Evolutionary conservation across 2,797 vertebrate genomes (phyloP).

Genomic region (Monodelphis domestica): DNA sequence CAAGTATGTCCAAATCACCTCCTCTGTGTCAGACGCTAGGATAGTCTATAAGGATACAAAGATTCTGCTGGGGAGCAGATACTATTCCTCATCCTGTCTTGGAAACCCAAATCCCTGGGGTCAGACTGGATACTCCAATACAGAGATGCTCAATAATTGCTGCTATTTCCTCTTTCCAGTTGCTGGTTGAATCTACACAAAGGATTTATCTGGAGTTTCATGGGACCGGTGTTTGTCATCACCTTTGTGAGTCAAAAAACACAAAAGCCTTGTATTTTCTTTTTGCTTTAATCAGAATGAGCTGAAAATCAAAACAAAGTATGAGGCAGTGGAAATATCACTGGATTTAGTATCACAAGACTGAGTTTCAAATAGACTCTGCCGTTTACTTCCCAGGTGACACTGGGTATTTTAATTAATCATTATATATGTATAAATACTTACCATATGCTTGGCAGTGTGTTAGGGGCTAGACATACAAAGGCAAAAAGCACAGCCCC

Average conservation of each 20-base stretch:
- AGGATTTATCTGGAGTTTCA: constrained; percentile 78
- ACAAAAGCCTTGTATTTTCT: background rate
- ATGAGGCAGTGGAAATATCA: background rate
- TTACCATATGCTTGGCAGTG: background rate
- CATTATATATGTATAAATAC: background rate
- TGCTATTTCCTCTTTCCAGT: constrained; percentile 58
- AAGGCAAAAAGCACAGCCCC: background rate
- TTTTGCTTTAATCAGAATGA: background rate
- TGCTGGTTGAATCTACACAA: constrained; percentile 75
- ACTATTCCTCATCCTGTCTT: background rate
- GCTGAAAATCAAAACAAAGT: background rate
- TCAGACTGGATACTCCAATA: background rate
- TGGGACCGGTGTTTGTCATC: constrained; percentile 75
- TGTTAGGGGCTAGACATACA: background rate
- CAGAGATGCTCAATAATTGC: background rate
- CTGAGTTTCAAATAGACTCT: background rate
- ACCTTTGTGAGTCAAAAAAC: constrained; percentile 71
- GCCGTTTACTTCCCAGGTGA: background rate
- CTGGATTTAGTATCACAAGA: background rate
- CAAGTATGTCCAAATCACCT: background rate
- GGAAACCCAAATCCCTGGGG: background rate
- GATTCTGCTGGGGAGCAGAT: background rate
- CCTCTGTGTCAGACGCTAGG: background rate
- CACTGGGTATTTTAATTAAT: background rate
- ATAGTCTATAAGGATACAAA: background rate